Base-by-base conservation (phyloP, 1,140 invertebrate genomes). In the Sarcophaga bullata region DNA sequence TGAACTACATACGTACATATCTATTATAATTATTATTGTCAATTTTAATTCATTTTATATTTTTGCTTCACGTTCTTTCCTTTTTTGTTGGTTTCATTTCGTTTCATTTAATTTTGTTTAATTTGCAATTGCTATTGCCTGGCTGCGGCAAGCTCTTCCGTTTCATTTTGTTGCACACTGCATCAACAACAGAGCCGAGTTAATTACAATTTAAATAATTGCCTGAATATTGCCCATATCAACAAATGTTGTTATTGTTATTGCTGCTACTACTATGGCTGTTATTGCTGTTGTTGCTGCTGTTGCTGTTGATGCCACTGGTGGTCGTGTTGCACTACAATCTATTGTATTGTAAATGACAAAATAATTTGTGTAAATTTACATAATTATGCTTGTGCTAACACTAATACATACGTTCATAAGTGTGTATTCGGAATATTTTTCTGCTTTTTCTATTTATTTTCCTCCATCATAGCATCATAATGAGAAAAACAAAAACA, bases 181-280 rank as follows among this genome's bases (percentile, higher is more conserved):
- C 25, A 37, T 37, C 25, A 37, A 37, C 25, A 37, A 37, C 25
- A 1, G 25, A 37, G 25, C 25, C 25, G 48, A 78, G 75, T 78
- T 78, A 78, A 78, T 78, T 78, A 78, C 75, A 78, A 78, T 78
- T 78, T 78, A 78, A 78, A 78, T 78, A 78, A 78, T 78, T 78
- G 75, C 75, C 75, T 78, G 75, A 78, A 78, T 78, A 78, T 78
- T 78, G 75, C 50, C 17, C 75, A 78, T 78, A 78, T 78, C 75
- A 78, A 9, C n/a, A 78, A 78, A 78, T 78, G 75, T 10, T 78
- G 62, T 19, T 9, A 62, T 19, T 72, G 17, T 72, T 17, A 8
- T 25, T 72, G 17, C 19, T 8, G n/a, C n/a, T 25, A 6, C 15
- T 54, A n/a, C 25, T 37, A 37, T 37, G 1, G 47, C 15, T 48